Evolutionary conservation across 2,797 vertebrate species (phyloP).

Genomic region (Spinus pinus): DNA sequence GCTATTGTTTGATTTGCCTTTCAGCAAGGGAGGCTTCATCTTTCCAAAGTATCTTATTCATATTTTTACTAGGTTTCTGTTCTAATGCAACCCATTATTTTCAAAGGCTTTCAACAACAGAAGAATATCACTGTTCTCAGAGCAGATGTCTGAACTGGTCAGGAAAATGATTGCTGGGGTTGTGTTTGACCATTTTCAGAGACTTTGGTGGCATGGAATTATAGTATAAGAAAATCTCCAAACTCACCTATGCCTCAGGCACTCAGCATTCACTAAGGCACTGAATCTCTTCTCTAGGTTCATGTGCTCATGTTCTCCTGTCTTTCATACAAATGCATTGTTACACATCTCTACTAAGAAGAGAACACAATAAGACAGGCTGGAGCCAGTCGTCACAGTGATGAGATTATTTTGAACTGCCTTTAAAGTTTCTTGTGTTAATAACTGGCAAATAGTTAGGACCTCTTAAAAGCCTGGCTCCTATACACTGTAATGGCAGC

Average conservation of each 20-base stretch:
- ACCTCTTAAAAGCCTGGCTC: neutral
- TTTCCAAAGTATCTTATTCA: neutral
- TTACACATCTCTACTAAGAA: neutral
- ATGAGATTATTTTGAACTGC: neutral
- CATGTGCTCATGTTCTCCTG: neutral
- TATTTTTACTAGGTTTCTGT: neutral
- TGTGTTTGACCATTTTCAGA: neutral
- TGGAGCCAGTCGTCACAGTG: neutral
- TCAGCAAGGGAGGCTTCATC: neutral
- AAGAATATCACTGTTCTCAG: neutral
- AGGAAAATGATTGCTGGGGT: neutral
- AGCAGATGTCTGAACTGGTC: neutral
- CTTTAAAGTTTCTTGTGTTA: constrained; percentile 22
- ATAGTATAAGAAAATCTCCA: neutral
- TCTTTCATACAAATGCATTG: neutral
- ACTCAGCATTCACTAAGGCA: neutral
- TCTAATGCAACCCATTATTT: neutral
- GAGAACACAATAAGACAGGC: neutral
- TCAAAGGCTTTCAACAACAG: neutral
- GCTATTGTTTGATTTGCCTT: neutral
- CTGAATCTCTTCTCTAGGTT: neutral
- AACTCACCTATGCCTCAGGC: neutral
- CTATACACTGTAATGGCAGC: neutral
- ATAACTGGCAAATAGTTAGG: neutral
- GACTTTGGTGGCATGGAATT: neutral